A percentile compares a stretch with the other conserved stretches of the same genome.
Conservation (phyloP, 2,113 vertebrate species). For the Podarcis muralis region DNA sequence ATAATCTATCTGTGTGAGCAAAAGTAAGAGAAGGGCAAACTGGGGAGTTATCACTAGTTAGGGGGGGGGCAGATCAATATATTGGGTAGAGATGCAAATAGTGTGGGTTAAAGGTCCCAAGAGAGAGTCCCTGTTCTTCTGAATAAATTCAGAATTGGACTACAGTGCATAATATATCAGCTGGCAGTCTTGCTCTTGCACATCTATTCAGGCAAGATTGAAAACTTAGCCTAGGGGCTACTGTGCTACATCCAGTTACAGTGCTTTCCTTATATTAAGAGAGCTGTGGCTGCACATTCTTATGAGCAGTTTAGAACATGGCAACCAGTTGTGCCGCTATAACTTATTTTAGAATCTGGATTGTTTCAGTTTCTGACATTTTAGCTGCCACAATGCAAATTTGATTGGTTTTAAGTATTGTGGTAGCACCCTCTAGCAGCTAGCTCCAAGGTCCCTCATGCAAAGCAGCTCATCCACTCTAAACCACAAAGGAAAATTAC, state of each 20-base stretch:
- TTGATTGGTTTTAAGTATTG: background rate
- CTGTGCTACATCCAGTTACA: background rate
- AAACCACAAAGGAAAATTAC: background rate
- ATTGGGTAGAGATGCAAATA: background rate
- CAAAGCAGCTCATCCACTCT: background rate
- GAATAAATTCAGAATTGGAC: background rate
- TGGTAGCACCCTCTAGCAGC: accelerated
- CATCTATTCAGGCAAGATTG: background rate
- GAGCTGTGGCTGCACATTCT: accelerated
- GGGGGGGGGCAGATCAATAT: background rate
- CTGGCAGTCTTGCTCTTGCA: background rate
- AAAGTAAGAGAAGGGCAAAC: background rate
- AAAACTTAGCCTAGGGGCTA: background rate
- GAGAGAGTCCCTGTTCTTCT: background rate
- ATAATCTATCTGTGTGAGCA: background rate
- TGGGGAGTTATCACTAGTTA: background rate
- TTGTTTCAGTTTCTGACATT: background rate
- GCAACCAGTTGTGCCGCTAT: background rate
- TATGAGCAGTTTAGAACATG: conserved; percentile 33
- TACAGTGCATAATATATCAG: background rate
- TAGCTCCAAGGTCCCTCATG: background rate
- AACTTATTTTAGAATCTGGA: background rate
- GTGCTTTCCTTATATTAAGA: background rate
- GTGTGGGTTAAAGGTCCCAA: background rate
- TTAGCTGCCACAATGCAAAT: accelerated